phyloP scores from a whole-genome alignment of 2,888 invertebrate genomes.

The Alsophila aescularia region DNA sequence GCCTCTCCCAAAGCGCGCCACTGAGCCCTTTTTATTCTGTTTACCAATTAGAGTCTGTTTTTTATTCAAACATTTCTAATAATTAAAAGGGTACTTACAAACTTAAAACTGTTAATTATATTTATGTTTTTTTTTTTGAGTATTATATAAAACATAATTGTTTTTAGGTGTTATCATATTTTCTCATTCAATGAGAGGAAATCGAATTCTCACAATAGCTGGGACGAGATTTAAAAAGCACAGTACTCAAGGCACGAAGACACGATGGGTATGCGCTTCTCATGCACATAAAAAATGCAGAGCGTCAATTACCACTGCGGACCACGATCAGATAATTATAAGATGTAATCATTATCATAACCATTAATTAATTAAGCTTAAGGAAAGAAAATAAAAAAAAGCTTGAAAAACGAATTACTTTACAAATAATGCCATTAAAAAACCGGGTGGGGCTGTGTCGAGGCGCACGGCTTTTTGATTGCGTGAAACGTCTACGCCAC shows the following conservation, averaged over 20 bases:
- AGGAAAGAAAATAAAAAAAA: no score
- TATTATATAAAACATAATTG: background rate
- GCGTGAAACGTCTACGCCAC: no score
- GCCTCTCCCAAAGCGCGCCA: no score
- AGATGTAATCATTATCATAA: background rate
- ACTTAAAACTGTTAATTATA: no score
- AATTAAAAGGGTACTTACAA: no score
- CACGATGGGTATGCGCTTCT: constrained; percentile 43
- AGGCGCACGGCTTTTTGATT: no score
- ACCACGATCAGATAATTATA: constrained; percentile 3
- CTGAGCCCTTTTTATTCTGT: no score
- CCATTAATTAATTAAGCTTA: background rate
- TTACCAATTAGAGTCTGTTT: no score
- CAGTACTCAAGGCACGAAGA: background rate
- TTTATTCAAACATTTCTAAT: no score
- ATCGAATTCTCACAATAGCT: constrained; percentile 24
- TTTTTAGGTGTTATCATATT: constrained; percentile 18
- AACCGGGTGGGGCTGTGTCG: no score
- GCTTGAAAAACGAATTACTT: no score
- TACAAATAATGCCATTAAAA: no score
- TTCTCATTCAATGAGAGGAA: constrained; percentile 22
- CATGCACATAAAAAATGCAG: constrained; percentile 36
- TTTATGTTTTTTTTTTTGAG: background rate
- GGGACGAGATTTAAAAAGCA: constrained; percentile 41
- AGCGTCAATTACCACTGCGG: constrained; percentile 31